These are phyloP conservation scores for Sthenelais limicola DNA, from an alignment of 2,888 invertebrate species.

Conservation along the genomic window DNA sequence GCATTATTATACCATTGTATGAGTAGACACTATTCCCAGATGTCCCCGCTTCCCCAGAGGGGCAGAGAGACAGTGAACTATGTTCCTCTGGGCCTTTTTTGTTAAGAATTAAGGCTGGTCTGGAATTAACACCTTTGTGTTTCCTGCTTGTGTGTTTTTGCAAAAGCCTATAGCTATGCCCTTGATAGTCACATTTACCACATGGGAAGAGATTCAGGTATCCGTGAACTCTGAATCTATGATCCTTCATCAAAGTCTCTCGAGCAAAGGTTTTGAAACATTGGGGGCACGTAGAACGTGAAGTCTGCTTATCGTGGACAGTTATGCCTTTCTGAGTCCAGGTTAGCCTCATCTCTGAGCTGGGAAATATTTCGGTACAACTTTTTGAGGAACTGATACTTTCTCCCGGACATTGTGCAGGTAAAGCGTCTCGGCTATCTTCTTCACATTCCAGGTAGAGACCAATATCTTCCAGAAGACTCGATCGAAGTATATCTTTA, in stretches of 20 bases:
- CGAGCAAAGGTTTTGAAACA: not conserved
- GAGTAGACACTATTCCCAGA: not conserved
- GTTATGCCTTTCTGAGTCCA: not conserved
- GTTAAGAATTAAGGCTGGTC: too few species aligned
- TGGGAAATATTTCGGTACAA: not conserved
- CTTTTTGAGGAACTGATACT: not conserved
- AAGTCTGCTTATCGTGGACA: not conserved
- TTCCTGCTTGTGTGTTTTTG: not conserved
- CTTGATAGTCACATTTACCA: not conserved
- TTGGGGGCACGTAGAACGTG: not conserved
- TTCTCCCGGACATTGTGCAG: not conserved
- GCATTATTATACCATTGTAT: too few species aligned
- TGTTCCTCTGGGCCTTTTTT: not conserved
- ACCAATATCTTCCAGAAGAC: slow-evolving; percentile 40
- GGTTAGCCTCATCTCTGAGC: not conserved
- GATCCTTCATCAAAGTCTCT: not conserved
- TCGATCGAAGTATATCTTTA: slow-evolving; percentile 37
- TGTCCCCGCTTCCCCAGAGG: not conserved
- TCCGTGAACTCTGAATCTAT: not conserved
- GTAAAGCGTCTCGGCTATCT: slow-evolving; percentile 34
- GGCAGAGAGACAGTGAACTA: not conserved
- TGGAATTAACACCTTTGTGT: too few species aligned
- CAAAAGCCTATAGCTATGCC: not conserved
- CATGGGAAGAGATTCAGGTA: slow-evolving; percentile 7
- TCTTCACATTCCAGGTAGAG: slow-evolving; percentile 43